Evolutionary conservation across 2,888 invertebrate genomes (phyloP), one percentile per base, ranked within the genome.

Genomic region (Drosophila mayaguana): DNA sequence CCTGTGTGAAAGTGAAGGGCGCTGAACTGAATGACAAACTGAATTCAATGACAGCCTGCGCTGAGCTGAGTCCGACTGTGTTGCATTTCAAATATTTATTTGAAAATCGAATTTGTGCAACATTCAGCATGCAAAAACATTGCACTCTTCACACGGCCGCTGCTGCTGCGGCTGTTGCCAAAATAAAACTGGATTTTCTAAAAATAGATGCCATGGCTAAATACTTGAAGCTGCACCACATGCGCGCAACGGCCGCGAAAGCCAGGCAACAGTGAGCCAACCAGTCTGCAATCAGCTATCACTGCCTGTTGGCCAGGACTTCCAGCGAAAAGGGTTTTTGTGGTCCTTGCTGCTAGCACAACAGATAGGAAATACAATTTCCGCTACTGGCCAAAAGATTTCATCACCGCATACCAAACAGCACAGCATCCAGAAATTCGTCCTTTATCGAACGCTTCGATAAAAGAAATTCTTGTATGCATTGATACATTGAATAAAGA

Each of bases 101-200:
- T 18, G 50, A 20, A 50, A 34, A 50, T 50, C 57, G 57, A 59
- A 54, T 22, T 63, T 63, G 63, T 59, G 63, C 48, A 54, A 18
- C 16, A n/a, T 25, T 62, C 68, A 70, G 69, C 83, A 84, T 81
- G 82, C 88, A 85, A 82, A 87, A 87, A 63, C 71, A 75, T 66
- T 51, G 36, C 48, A 38, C 50, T 60, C 50, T 53, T 42, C 48
- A 40, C 51, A 46, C 43, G 60, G 61, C 56, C 34, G 64, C 43
- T 4, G 16, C 40, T 22, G 14, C 16, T 38, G 14, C 38, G 6
- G 38, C 38, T 38, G 46, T 70, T 84, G 88, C 90, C 90, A 80
- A 91, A 50, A 50, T 32, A 83, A 81, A 91, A 91, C 91, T 89
- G 91, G 91, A 91, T 91, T 91, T 89, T 92, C 92, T 92, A 92